These are phyloP conservation scores for Alectoris magna DNA, from an alignment of 2,797 vertebrate genomes.

Conservation along the genomic window DNA sequence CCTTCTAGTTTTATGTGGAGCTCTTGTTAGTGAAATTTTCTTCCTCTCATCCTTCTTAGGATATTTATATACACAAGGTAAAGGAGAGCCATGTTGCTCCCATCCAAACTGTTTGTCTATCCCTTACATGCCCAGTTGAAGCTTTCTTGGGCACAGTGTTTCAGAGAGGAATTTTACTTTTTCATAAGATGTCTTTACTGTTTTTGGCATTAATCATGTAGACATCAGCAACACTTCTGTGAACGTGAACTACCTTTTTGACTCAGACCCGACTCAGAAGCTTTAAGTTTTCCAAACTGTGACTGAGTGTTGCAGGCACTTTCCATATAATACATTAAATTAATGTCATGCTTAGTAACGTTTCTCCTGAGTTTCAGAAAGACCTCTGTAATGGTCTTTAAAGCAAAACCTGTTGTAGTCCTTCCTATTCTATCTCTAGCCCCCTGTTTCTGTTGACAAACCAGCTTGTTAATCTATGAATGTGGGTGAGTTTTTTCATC, in stretches of 20 bases:
- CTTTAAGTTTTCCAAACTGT: background rate
- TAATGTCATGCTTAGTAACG: background rate
- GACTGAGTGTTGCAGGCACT: background rate
- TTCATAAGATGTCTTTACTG: background rate
- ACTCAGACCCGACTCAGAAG: background rate
- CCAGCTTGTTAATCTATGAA: background rate
- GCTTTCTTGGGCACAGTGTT: background rate
- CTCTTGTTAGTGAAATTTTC: background rate
- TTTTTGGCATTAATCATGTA: background rate
- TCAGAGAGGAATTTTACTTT: background rate
- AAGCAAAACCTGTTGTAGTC: background rate
- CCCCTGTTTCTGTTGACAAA: background rate
- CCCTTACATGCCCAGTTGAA: background rate
- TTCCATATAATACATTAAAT: background rate
- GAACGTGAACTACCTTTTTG: background rate
- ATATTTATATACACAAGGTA: background rate
- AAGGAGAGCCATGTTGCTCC: background rate
- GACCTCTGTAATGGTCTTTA: too few relatives aligned
- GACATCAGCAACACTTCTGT: background rate
- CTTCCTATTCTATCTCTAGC: background rate
- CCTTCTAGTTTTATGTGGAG: background rate
- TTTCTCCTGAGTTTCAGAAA: too few relatives aligned
- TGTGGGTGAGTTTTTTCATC: background rate
- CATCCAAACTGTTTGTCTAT: background rate
- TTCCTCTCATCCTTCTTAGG: background rate